Base-by-base conservation (phyloP, 2,113 vertebrate genomes). In the Castor canadensis region DNA sequence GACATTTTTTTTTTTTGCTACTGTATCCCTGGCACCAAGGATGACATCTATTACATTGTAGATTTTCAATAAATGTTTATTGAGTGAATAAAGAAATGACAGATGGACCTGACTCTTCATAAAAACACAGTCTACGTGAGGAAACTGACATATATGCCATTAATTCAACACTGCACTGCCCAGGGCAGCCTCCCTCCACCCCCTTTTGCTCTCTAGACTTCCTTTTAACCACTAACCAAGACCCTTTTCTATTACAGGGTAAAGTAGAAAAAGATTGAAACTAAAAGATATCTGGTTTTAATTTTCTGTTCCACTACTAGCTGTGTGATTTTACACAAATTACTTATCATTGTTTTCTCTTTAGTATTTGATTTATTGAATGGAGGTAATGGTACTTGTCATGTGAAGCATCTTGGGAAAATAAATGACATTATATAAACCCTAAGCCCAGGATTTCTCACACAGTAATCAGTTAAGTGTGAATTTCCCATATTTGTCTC, bases 281-380 rank as follows among this genome's bases (percentile, higher is more conserved):
- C 28, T n/a, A 72, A 94, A 82, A 93, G 35, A 89, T 6, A 32
- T 16, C 52, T 60, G 30, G 40, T 54, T 94, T 94, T 76, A 66
- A 92, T 80, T 71, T 93, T 94, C 49, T 87, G 12, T 87, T 80
- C 40, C 86, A 80, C 52, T 90, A 47, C 52, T 90, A 84, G 56
- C 15, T 69, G 28, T 69, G 66, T 71, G 64, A 79, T 32, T 76
- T 86, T 28, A 32, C 20, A 82, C 20, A 93, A 73, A 84, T 93
- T 87, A n/a, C n/a, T n/a, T n/a, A 87, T 76, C 77, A 54, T 67
- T 60, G 72, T 84, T 75, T 79, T 66, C 17, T 62, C 15, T 83
- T 73, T 38, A 56, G 64, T 72, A 54, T 84, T 90, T 88, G 85
- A 95, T 79, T 83, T 79, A 62, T 94, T 47, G 71, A 79, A 32